A percentile compares a stretch with the other conserved stretches of the same genome.
phyloP scores from a whole-genome alignment of 2,113 vertebrate genomes.

The Thalassarche chlororhynchos region DNA sequence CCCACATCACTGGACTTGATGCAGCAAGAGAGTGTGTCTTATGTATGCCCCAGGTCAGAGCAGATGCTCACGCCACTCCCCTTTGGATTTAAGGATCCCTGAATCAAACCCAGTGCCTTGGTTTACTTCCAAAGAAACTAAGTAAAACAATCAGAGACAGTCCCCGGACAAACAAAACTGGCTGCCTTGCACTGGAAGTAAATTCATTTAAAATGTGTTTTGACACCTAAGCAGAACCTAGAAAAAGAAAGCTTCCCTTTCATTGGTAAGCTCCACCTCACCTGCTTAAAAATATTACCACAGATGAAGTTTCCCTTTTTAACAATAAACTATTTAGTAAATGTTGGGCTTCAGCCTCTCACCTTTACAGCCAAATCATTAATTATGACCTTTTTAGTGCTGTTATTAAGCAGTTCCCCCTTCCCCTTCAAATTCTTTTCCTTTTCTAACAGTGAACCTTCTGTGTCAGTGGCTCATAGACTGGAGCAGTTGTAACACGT shows the following conservation, averaged over 20 bases:
- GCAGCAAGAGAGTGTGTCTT: not conserved
- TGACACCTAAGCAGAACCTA: not conserved
- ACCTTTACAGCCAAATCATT: constrained; percentile 14
- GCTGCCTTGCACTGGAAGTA: not conserved
- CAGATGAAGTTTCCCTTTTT: constrained; percentile 13
- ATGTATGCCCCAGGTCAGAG: not conserved
- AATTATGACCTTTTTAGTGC: constrained; percentile 41
- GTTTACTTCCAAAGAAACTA: constrained; percentile 7
- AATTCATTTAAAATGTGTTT: not conserved
- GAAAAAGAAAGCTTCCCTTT: constrained; percentile 54
- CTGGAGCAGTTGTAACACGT: not conserved
- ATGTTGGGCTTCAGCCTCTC: not conserved
- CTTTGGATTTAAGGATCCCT: not conserved
- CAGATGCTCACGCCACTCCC: not conserved
- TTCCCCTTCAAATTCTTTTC: not conserved
- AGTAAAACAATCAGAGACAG: constrained; percentile 1
- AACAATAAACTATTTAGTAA: constrained; percentile 58
- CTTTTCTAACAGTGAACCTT: constrained; percentile 35
- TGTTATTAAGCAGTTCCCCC: not conserved
- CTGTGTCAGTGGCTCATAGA: not conserved
- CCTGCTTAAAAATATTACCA: not conserved
- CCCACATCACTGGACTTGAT: not conserved
- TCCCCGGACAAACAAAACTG: not conserved
- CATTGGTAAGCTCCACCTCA: not conserved
- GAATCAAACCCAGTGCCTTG: not conserved